Evolutionary conservation across 2,113 vertebrate genomes (phyloP), one percentile per base, ranked within the genome.

Genomic region (Malurus elegans): DNA sequence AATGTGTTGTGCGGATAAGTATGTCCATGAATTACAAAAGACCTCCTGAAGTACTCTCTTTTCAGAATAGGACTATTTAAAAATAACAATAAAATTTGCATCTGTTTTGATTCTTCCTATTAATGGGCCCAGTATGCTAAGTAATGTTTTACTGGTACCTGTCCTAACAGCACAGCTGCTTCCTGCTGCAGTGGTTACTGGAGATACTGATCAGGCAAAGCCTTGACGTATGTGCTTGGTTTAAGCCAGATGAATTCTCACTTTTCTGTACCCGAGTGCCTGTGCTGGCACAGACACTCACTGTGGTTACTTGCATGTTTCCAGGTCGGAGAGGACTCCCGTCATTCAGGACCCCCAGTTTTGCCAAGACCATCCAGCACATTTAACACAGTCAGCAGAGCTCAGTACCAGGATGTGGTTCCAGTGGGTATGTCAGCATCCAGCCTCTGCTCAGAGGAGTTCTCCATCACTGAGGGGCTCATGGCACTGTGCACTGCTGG

Each of bases 271-370:
- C 7, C 12, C 0, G 0, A 23, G 50, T 18, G 44, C 15, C 1
- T 6, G 4, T 18, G 18, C 58, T 73, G 67, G 25, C n/a, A 8
- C 18, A 26, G 58, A 32, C n/a, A 3, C 51, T 90, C 54, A 86
- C 7, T 62, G 64, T 94, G 65, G 64, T 82, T 42, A 7, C 88
- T 88, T 72, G 90, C 92, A 10, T 10, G 0, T 96, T 95, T 88
- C 16, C 98, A 99, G 99, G 99, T 99, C 0, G 99, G 98, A 92
- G 99, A 99, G 86, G 99, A 99, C 81, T 98, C 99, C 18, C 98
- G 99, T 48, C 99, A 99, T 70, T 95, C 98, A 40, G 99, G 98
- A 90, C 98, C 99, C 3, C 98, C 99, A 4, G 96, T 99, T 96
- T 94, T 99, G 92, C 98, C 99, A 47, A 97, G 99, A 48, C 99